phyloP scores from a whole-genome alignment of 2,888 invertebrate genomes.

The Synanthedon formicaeformis region DNA sequence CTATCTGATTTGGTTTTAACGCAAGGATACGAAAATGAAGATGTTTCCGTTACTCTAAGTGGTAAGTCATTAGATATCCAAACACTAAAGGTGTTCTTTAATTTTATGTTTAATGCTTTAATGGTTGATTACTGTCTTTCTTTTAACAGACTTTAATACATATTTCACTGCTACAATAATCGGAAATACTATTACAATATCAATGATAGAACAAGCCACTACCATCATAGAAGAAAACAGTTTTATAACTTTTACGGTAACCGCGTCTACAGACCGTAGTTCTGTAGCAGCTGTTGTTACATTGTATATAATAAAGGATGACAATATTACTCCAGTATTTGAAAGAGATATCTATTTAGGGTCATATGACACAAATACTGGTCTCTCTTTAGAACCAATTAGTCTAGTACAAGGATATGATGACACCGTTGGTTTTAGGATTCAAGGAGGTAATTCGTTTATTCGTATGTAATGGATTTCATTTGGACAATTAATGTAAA shows the following conservation, averaged over 20 bases:
- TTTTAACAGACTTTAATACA: conserved; percentile 26
- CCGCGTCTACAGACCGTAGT: conserved; percentile 24
- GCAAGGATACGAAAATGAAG: conserved; percentile 27
- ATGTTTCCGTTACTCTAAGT: conserved; percentile 16
- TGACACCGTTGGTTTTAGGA: conserved; percentile 22
- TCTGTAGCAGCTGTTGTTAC: conserved; percentile 26
- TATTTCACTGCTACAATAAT: conserved; percentile 23
- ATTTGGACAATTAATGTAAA: too few relatives aligned
- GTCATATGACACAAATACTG: conserved; percentile 22
- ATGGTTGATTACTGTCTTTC: background rate
- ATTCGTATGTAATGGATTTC: too few relatives aligned
- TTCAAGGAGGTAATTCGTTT: conserved; percentile 33
- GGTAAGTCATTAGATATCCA: conserved; percentile 3
- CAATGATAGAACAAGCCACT: conserved; percentile 24
- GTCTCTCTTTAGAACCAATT: conserved; percentile 29
- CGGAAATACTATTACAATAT: conserved; percentile 25
- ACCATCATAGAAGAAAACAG: conserved; percentile 29
- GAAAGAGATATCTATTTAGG: conserved; percentile 32
- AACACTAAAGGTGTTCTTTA: too few relatives aligned
- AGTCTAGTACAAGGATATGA: conserved; percentile 36
- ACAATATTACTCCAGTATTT: conserved; percentile 38
- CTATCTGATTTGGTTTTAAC: conserved; percentile 22
- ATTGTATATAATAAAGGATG: conserved; percentile 44
- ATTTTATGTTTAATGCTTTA: too few relatives aligned
- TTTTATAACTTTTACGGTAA: conserved; percentile 29